These are phyloP conservation scores for Branchellion lobata DNA, from an alignment of 2,888 invertebrate species.

Conservation along the genomic window DNA sequence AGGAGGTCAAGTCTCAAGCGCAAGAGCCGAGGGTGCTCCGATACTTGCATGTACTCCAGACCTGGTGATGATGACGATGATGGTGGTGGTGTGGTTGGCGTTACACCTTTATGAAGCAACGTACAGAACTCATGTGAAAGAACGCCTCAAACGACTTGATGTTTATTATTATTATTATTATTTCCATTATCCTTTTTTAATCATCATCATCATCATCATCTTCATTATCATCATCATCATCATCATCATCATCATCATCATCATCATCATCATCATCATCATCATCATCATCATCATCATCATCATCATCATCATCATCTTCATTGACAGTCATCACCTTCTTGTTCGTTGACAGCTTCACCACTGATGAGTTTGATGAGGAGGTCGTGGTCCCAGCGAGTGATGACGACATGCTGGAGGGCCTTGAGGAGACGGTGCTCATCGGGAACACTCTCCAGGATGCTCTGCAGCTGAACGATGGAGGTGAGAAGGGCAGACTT, in stretches of 20 bases:
- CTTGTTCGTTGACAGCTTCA: slow-evolving; percentile 23
- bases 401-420: slow-evolving; percentile 21
- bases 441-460: slow-evolving; percentile 15
- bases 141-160: too few relatives aligned
- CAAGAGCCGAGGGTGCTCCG: slow-evolving; percentile 35
- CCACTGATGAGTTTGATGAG: slow-evolving; percentile 38
- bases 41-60: slow-evolving; percentile 21
- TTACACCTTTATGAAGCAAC: too few relatives aligned
- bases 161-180: too few relatives aligned
- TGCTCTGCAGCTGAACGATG: slow-evolving; percentile 1
- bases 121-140: neutral
- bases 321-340: slow-evolving; percentile 8
- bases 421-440: slow-evolving; percentile 23
- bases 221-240: too few relatives aligned
- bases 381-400: slow-evolving; percentile 27
- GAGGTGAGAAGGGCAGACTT: slow-evolving; percentile 32
- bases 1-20: slow-evolving; percentile 29
- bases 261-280: slow-evolving; percentile 28
- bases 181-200: too few relatives aligned
- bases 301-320: slow-evolving; percentile 12
- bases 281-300: slow-evolving; percentile 34
- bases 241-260: slow-evolving; percentile 28
- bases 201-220: too few relatives aligned
- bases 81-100: too few relatives aligned
- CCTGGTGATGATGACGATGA: slow-evolving; percentile 5